Conservation (phyloP, 2,797 vertebrate species). For the Tolypeutes matacus region DNA sequence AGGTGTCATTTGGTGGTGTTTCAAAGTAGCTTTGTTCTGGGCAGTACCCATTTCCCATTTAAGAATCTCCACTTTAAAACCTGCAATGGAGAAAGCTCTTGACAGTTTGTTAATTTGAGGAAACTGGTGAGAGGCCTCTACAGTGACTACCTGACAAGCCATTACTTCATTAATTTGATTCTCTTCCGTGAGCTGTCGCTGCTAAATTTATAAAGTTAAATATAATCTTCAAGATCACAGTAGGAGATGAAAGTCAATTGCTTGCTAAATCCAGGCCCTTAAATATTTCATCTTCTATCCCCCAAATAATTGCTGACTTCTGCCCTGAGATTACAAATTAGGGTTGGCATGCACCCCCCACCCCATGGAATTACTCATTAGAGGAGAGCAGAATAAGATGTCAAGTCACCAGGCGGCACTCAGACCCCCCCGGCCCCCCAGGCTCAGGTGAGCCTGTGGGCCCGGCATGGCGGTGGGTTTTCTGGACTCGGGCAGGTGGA, state of each 20-base stretch:
- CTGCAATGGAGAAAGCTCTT: not conserved
- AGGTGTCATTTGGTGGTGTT: not conserved
- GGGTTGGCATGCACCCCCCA: not conserved
- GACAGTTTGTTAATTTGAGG: not conserved
- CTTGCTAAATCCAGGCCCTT: not conserved
- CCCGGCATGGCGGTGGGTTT: not conserved
- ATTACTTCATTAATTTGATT: conserved; percentile 33
- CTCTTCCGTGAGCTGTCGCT: not conserved
- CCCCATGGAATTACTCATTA: not conserved
- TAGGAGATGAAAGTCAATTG: not conserved
- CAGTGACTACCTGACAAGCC: not conserved
- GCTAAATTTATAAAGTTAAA: conserved; percentile 41
- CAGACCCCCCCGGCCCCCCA: not conserved
- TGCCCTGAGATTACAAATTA: not conserved
- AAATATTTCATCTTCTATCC: not conserved
- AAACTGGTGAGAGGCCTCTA: not conserved
- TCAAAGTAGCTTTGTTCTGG: not conserved
- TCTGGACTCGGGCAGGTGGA: not conserved
- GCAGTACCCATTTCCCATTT: not conserved
- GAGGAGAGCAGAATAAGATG: not conserved
- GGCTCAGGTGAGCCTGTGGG: not conserved
- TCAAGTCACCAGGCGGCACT: not conserved
- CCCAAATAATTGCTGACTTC: not conserved
- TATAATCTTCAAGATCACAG: not conserved
- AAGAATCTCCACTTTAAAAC: conserved; percentile 21